phyloP scores from a whole-genome alignment of 2,888 invertebrate species.

The Sussaba pulchella region DNA sequence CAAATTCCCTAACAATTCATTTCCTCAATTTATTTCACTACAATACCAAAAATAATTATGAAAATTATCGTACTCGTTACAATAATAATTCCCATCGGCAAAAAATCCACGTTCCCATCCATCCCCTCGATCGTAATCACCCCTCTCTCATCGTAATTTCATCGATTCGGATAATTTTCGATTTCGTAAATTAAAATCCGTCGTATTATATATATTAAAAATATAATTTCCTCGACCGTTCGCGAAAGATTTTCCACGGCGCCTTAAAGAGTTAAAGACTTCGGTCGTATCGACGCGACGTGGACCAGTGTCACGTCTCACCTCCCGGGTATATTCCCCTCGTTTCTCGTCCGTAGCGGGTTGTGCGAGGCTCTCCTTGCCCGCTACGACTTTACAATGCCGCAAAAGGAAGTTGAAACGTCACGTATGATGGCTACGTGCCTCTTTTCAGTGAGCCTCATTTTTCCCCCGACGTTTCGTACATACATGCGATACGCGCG shows the following conservation, averaged over 20 bases:
- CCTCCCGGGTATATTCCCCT: constrained; percentile 30
- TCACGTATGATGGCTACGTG: constrained; percentile 50
- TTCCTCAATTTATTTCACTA: no score
- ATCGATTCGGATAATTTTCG: not conserved
- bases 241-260: not conserved
- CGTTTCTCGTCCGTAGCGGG: not conserved
- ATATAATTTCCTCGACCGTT: not conserved
- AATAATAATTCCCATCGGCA: no score
- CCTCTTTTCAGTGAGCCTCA: constrained; percentile 42
- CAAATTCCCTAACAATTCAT: no score
- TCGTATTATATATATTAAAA: not conserved
- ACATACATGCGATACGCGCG: no score
- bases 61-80: no score
- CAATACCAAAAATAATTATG: no score
- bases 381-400: constrained; percentile 37
- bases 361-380: constrained; percentile 4
- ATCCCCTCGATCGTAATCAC: no score
- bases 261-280: not conserved
- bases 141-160: no score
- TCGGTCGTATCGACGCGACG: not conserved
- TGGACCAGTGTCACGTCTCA: constrained; percentile 21
- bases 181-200: not conserved
- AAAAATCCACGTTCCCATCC: no score
- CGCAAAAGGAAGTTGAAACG: constrained; percentile 50
- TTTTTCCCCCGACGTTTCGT: no score